These are phyloP conservation scores for Malaclemys terrapin DNA, from an alignment of 2,113 vertebrate species.

Conservation along the genomic window DNA sequence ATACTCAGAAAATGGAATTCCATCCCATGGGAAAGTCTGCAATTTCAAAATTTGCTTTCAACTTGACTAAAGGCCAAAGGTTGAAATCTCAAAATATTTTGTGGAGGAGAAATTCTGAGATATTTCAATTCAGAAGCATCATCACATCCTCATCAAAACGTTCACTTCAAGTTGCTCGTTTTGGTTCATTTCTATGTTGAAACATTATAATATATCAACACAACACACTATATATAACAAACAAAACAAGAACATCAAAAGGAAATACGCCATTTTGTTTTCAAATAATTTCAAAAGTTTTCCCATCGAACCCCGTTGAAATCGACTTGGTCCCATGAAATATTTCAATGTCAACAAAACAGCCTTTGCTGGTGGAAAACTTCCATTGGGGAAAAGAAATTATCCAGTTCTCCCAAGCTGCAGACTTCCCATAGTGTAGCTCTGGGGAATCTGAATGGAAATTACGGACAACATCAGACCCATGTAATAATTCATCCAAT, in stretches of 20 bases:
- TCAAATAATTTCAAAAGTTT: background rate
- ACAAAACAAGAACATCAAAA: background rate
- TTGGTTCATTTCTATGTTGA: background rate
- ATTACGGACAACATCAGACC: background rate
- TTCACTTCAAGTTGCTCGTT: background rate
- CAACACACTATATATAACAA: background rate
- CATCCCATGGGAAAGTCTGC: background rate
- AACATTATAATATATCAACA: background rate
- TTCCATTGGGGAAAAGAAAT: accelerated
- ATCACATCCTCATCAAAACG: background rate
- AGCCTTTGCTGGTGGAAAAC: background rate
- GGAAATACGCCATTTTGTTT: background rate
- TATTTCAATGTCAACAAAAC: background rate
- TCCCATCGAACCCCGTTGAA: background rate
- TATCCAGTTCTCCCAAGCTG: background rate
- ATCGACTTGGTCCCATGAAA: background rate
- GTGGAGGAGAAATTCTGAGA: background rate
- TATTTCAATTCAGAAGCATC: background rate
- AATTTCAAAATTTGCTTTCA: background rate
- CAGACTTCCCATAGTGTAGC: accelerated
- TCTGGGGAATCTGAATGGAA: background rate
- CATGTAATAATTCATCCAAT: background rate
- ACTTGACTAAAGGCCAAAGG: background rate
- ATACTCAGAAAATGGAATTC: background rate
- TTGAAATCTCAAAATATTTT: background rate